A percentile compares a stretch with the other conserved stretches of the same genome.
Evolutionary conservation across 2,888 invertebrate genomes (phyloP).

Genomic region (Thecocarcelia acutangulata): DNA sequence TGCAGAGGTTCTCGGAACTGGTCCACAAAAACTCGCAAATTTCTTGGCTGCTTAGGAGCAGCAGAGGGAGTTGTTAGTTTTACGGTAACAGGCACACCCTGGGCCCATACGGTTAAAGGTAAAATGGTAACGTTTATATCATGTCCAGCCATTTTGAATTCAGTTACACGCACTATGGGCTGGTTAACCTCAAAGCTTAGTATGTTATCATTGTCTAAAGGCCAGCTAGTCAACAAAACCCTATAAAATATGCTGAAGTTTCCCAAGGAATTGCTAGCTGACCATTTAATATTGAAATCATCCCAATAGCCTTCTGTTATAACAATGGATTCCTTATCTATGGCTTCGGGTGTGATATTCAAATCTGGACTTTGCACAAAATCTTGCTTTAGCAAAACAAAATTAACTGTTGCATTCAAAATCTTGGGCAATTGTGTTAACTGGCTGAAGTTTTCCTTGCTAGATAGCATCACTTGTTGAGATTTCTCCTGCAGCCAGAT

Average conservation of each 20-base stretch:
- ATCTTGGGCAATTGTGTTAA: constrained; percentile 24
- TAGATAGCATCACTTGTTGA: constrained; percentile 57
- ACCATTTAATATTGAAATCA: constrained; percentile 92
- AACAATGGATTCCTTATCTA: constrained; percentile 85
- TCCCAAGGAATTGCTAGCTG: constrained; percentile 86
- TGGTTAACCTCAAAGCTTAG: constrained; percentile 72
- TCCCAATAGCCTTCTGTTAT: constrained; percentile 88
- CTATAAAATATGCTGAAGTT: constrained; percentile 90
- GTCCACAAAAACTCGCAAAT: constrained; percentile 88
- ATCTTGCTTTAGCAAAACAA: constrained; percentile 75
- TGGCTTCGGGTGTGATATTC: constrained; percentile 88
- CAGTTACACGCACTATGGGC: constrained; percentile 80
- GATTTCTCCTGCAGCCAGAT: constrained; percentile 91
- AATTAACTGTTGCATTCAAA: constrained; percentile 86
- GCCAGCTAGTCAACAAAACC: constrained; percentile 72
- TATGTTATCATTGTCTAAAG: constrained; percentile 51
- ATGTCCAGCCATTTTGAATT: constrained; percentile 85
- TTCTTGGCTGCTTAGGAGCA: constrained; percentile 88
- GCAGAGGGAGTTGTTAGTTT: constrained; percentile 90
- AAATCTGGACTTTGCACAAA: constrained; percentile 77
- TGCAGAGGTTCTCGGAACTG: constrained; percentile 81
- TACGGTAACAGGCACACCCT: constrained; percentile 85
- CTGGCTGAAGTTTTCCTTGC: constrained; percentile 35
- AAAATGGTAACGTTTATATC: constrained; percentile 88
- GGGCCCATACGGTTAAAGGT: constrained; percentile 93